Conservation (phyloP, 1,140 invertebrate genomes). For the Aphis gossypii region DNA sequence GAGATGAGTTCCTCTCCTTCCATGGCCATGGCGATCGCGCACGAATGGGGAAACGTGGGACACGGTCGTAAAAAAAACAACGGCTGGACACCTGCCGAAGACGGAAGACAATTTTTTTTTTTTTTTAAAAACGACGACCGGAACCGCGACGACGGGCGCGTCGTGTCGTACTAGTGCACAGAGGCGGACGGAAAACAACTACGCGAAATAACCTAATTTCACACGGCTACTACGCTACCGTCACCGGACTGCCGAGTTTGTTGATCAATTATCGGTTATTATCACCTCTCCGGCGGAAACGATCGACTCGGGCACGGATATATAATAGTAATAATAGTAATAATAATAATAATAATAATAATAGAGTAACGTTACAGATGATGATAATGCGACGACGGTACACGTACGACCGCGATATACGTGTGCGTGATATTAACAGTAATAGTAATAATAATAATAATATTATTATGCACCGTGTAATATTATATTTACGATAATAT, state of each 20-base stretch:
- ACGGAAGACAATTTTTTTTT: no score
- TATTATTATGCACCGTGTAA: no score
- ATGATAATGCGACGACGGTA: background rate
- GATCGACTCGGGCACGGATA: background rate
- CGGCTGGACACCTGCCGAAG: background rate
- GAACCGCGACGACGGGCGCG: background rate
- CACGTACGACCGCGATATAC: background rate
- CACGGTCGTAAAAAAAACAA: background rate
- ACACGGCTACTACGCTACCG: background rate
- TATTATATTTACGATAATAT: no score
- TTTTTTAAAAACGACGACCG: background rate
- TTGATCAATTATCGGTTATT: conserved; percentile 16
- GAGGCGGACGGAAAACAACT: background rate
- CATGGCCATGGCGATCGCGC: conserved; percentile 66
- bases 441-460: no score
- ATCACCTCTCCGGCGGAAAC: background rate
- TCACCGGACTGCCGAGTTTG: background rate
- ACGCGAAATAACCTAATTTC: conserved; percentile 15
- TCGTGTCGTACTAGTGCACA: background rate
- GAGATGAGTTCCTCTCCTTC: conserved; percentile 78
- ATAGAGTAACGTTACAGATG: no score
- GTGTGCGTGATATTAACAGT: background rate
- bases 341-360: background rate
- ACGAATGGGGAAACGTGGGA: background rate
- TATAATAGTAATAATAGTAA: background rate